These are phyloP conservation scores for Hippoglossus hippoglossus DNA, from an alignment of 2,797 vertebrate genomes.

Conservation along the genomic window DNA sequence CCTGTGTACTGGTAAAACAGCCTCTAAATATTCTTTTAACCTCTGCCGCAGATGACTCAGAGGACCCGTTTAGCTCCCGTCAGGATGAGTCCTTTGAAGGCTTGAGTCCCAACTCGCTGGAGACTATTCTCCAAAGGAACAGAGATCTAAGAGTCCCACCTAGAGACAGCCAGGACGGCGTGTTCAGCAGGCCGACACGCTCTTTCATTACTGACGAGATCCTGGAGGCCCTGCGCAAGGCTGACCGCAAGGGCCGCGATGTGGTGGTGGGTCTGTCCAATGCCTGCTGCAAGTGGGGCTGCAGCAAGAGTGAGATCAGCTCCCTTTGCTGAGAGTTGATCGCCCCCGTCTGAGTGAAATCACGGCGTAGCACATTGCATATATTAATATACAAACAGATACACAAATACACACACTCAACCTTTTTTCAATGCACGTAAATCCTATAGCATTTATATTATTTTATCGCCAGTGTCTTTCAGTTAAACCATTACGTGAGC, in stretches of 20 bases:
- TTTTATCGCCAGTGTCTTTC: constrained; percentile 24
- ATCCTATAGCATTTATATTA: constrained; percentile 10
- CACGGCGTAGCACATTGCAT: constrained; percentile 1
- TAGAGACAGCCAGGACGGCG: constrained; percentile 54
- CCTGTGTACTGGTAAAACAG: not conserved
- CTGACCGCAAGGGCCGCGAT: constrained; percentile 83
- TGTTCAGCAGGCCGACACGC: constrained; percentile 70
- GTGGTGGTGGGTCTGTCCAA: constrained; percentile 87
- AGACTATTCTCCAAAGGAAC: constrained; percentile 70
- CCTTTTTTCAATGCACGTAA: constrained; percentile 11
- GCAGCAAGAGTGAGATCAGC: constrained; percentile 91
- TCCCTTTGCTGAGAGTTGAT: constrained; percentile 84
- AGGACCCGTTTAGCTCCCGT: constrained; percentile 70
- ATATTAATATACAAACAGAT: constrained; percentile 10
- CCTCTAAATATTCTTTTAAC: not conserved
- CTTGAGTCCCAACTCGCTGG: constrained; percentile 67
- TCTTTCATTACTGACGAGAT: constrained; percentile 83
- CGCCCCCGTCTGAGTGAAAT: not conserved
- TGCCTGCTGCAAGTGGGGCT: constrained; percentile 91
- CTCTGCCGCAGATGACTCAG: constrained; percentile 61
- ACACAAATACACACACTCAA: not conserved
- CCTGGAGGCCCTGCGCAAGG: constrained; percentile 81
- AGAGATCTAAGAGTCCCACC: constrained; percentile 66
- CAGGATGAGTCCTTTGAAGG: constrained; percentile 73
- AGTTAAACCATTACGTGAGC: constrained; percentile 2